Conservation (phyloP, 2,113 vertebrate species). For the Bufo gargarizans region DNA sequence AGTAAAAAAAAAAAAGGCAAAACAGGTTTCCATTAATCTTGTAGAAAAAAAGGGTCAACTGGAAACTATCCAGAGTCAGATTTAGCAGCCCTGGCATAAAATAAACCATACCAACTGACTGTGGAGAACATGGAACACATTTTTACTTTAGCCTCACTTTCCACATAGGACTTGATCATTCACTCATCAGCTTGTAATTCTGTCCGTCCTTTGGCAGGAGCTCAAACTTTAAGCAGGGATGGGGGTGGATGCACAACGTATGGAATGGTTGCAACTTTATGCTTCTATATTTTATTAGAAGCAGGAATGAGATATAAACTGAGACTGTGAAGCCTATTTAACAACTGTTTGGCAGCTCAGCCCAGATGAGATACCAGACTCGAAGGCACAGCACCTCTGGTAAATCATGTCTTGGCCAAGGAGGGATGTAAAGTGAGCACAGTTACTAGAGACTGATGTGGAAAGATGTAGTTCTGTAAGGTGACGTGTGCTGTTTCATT, state of each 20-base stretch:
- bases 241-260: background rate
- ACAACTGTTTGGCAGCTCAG: background rate
- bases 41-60: background rate
- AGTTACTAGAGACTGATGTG: background rate
- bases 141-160: background rate
- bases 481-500: background rate
- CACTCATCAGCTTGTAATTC: conserved; percentile 1
- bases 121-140: background rate
- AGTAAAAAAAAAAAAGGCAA: background rate
- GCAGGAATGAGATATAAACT: background rate
- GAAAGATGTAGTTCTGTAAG: background rate
- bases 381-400: background rate
- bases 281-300: background rate
- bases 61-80: background rate
- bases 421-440: background rate
- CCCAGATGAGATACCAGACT: background rate
- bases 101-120: conserved; percentile 8
- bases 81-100: conserved; percentile 5
- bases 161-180: background rate
- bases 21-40: background rate
- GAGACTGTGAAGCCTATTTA: background rate
- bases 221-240: background rate
- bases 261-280: background rate
- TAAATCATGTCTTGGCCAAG: background rate
- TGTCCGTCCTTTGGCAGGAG: background rate